phyloP scores from a whole-genome alignment of 2,797 vertebrate species.

The Enteromius afrohamiltoni region DNA sequence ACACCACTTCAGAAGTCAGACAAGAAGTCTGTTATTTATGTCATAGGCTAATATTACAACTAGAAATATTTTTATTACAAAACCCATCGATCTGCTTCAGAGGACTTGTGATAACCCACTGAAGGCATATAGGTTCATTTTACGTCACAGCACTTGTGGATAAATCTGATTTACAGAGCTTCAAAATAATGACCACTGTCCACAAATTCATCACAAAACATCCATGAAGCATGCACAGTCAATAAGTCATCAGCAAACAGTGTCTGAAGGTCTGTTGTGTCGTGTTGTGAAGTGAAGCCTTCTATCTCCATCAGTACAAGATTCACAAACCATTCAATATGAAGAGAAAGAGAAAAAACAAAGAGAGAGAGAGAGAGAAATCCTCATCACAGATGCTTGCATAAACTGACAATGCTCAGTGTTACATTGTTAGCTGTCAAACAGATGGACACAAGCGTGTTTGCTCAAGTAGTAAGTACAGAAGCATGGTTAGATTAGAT shows the following conservation, averaged over 20 bases:
- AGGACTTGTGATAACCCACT: no score
- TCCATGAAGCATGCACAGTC: slow-evolving; percentile 70
- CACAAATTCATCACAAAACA: slow-evolving; percentile 34
- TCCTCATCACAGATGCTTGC: slow-evolving; percentile 19
- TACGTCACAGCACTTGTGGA: no score
- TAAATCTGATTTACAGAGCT: no score
- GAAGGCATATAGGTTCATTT: no score
- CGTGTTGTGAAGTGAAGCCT: slow-evolving; percentile 60
- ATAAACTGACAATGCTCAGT: slow-evolving; percentile 20
- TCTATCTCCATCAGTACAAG: slow-evolving; percentile 3
- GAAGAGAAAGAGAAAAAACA: neutral
- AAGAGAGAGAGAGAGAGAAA: neutral
- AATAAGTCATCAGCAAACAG: slow-evolving; percentile 73
- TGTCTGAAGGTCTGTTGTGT: slow-evolving; percentile 64
- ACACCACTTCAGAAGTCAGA: no score
- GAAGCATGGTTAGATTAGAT: neutral
- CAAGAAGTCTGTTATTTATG: no score
- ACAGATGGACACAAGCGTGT: slow-evolving; percentile 4
- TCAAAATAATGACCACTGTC: no score
- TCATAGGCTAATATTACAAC: no score
- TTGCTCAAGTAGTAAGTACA: neutral
- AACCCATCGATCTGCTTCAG: no score
- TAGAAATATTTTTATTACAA: no score
- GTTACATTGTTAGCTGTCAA: slow-evolving; percentile 2
- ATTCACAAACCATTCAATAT: slow-evolving; percentile 46